A percentile compares a stretch with the other conserved stretches of the same genome.
Conservation (phyloP, 2,888 invertebrate species). For the Melanophora roralis region DNA sequence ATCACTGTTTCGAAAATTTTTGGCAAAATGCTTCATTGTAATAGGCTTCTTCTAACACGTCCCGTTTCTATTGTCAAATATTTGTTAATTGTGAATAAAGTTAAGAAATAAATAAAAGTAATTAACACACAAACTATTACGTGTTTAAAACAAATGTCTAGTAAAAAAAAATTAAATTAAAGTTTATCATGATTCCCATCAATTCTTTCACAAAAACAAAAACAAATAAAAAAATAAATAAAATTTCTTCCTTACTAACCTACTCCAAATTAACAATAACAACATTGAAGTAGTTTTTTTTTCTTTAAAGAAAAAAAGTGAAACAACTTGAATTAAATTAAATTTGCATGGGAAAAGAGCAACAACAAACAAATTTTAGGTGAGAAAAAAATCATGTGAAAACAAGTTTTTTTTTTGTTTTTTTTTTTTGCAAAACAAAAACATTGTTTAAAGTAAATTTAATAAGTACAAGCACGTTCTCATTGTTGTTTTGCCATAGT, state of each 20-base stretch:
- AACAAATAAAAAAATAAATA: not conserved
- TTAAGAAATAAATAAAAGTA: no score
- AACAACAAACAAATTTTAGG: not conserved
- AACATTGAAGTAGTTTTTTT: not conserved
- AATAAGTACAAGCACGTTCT: not conserved
- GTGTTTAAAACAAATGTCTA: no score
- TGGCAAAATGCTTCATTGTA: no score
- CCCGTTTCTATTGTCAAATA: no score
- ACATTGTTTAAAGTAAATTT: not conserved
- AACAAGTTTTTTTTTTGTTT: constrained; percentile 40
- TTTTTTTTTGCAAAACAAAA: constrained; percentile 4
- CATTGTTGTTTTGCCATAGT: no score
- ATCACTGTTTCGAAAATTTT: no score
- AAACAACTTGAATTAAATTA: constrained; percentile 11
- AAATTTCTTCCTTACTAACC: constrained; percentile 39
- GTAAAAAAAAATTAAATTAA: no score
- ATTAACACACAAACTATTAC: no score
- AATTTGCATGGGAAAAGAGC: constrained; percentile 25
- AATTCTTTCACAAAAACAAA: not conserved
- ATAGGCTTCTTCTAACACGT: no score
- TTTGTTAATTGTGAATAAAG: no score
- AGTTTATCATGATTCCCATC: no score
- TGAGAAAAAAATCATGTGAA: constrained; percentile 36
- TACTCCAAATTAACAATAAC: constrained; percentile 29
- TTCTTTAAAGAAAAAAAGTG: not conserved